Evolutionary conservation across 2,797 vertebrate species (phyloP), one percentile per base, ranked within the genome.

Genomic region (Austrolebias charrua): DNA sequence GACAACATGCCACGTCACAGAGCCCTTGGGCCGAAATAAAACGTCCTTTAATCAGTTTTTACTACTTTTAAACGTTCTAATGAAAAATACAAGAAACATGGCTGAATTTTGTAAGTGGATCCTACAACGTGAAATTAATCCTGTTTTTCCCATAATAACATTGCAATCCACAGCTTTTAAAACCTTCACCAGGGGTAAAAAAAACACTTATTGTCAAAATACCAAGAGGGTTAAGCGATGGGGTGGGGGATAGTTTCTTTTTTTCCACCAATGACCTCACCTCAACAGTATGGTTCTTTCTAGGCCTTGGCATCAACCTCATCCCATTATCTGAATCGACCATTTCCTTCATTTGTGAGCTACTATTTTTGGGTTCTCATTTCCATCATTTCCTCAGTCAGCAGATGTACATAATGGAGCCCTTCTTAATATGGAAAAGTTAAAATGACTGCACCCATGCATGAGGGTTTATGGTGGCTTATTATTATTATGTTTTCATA

Each of bases 191-290:
- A 66, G 55, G 60, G 43, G 48, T n/a, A 67, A 63, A 56, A 16
- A 16, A 61, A 54, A 40, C 24, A 55, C 2, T 48, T 55, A 48
- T 74, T 83, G 69, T 84, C 73, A 43, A 62, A 61, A 6, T n/a
- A 64, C 70, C 13, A 35, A 64, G 29, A 52, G 55, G 49, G 55
- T 62, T 10, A 4, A 63, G 60, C 1, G 31, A 9, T 12, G 38
- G 38, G 11, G 10, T 12, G 4, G 38, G 38, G 12, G 38, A 12
- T 10, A 60, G 24, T 24, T 24, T 71, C 69, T 77, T 11, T 78
- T n/a, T 89, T 90, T 80, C 83, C 81, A 88, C 45, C 2, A 12
- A 61, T 90, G 87, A 90, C 83, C 63, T 87, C 86, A 90, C 49
- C 40, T 67, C 43, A 12, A 66, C 81, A 82, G 73, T 64, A 76